These are phyloP conservation scores for Globia sparganii DNA, from an alignment of 2,888 invertebrate genomes.

Conservation along the genomic window DNA sequence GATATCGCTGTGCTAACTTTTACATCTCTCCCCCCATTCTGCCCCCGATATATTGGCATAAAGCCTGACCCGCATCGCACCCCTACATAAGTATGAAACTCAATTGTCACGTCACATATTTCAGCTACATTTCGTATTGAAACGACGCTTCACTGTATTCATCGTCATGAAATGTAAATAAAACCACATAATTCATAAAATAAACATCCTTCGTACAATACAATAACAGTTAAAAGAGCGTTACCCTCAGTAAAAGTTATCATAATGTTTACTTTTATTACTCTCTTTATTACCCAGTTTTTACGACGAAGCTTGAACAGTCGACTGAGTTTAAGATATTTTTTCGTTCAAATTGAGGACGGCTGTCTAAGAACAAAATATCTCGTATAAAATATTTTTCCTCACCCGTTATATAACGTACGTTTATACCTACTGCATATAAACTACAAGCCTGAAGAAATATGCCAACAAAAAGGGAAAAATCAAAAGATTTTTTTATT, in stretches of 20 bases:
- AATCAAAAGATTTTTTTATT: slow-evolving; percentile 25
- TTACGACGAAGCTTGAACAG: slow-evolving; percentile 66
- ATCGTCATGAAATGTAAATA: slow-evolving; percentile 47
- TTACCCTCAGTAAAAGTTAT: slow-evolving; percentile 71
- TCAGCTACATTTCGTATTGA: slow-evolving; percentile 35
- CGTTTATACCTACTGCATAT: background rate
- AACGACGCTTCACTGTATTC: slow-evolving; percentile 38
- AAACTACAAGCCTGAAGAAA: background rate
- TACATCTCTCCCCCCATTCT: slow-evolving; percentile 58
- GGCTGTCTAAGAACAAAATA: slow-evolving; percentile 45
- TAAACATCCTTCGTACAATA: slow-evolving; percentile 59
- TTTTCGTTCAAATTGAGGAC: slow-evolving; percentile 67
- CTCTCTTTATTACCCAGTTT: slow-evolving; percentile 70
- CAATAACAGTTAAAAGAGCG: slow-evolving; percentile 67
- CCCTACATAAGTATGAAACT: slow-evolving; percentile 36
- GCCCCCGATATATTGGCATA: slow-evolving; percentile 56
- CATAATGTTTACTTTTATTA: slow-evolving; percentile 75
- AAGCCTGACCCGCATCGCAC: slow-evolving; percentile 47
- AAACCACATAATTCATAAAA: slow-evolving; percentile 62
- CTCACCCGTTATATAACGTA: background rate
- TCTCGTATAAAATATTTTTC: background rate
- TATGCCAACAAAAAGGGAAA: background rate
- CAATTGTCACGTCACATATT: slow-evolving; percentile 50
- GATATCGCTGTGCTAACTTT: slow-evolving; percentile 73
- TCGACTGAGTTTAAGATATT: slow-evolving; percentile 56